Base-by-base conservation (phyloP, 2,888 invertebrate species). In the Cephus nigrinus region DNA sequence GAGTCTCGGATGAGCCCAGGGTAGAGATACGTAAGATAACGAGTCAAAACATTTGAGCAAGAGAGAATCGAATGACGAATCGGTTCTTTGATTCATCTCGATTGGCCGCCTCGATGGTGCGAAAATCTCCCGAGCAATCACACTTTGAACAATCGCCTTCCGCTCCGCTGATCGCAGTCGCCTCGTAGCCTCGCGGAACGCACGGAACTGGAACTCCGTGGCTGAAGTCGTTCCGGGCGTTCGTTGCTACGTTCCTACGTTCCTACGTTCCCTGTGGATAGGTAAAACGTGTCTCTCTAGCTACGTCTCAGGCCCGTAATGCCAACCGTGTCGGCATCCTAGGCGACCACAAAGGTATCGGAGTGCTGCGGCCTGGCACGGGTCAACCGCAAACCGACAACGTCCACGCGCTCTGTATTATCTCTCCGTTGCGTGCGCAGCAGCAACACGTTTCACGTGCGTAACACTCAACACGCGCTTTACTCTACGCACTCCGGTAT, bases 331-430 rank as follows among this genome's bases (percentile, higher is more conserved):
- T 88, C 88, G 89, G 88, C 86, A 83, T 85, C 85, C 81, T 85
- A 80, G 85, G 12, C 87, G 85, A 88, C 89, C 89, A 84, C 89
- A 90, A 88, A 90, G 90, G 86, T 90, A 90, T 89, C 88, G 85
- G 83, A 86, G 85, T 85, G 86, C 83, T 85, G 86, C 83, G 88
- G 88, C 85, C 83, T 82, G 86, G 87, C 89, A 88, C 88, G 89
- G 89, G 90, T 90, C 88, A 88, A 90, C 90, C 90, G 85, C 90
- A 90, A 88, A 88, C 90, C 90, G 86, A 90, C 89, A 86, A 87
- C 86, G 88, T 90, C 88, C 89, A 88, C 87, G 87, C 89, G 88
- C 85, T 86, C 85, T 83, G 83, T 82, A 40, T 40, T 40, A 75
- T 69, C 75, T 78, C 80, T 77, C 74, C 75, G 75, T 77, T 76